Conservation (phyloP, 2,888 invertebrate genomes). For the Anorthoa munda region DNA sequence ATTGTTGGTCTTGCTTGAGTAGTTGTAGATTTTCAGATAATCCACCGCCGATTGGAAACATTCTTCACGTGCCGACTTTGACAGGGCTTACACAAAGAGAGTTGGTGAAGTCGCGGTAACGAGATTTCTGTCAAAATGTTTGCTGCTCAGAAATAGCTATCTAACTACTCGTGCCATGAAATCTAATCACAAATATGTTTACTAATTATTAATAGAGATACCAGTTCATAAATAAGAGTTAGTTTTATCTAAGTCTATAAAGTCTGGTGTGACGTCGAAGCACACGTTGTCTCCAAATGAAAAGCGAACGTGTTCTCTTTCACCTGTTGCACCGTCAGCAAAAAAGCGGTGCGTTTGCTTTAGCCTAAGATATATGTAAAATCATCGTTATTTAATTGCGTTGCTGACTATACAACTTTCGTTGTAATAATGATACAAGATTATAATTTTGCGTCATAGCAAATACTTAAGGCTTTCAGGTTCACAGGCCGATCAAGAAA, state of each 20-base stretch:
- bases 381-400: slow-evolving; percentile 26
- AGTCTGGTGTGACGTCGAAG: slow-evolving; percentile 33
- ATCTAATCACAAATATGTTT: slow-evolving; percentile 50
- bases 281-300: slow-evolving; percentile 18
- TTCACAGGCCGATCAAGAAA: slow-evolving; percentile 42
- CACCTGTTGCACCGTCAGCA: slow-evolving; percentile 30
- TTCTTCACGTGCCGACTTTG: neutral
- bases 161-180: slow-evolving; percentile 48
- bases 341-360: slow-evolving; percentile 16
- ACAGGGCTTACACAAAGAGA: neutral
- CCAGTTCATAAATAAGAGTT: slow-evolving; percentile 42
- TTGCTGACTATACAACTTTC: slow-evolving; percentile 51
- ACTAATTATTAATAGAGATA: slow-evolving; percentile 26
- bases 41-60: neutral
- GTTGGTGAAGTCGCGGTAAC: neutral
- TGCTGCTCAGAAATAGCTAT: slow-evolving; percentile 24
- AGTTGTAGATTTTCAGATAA: neutral
- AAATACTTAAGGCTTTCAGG: slow-evolving; percentile 42
- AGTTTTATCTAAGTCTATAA: slow-evolving; percentile 40
- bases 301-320: slow-evolving; percentile 31
- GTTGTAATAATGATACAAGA: slow-evolving; percentile 50
- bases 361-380: slow-evolving; percentile 6
- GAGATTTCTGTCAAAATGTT: slow-evolving; percentile 6
- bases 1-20: neutral
- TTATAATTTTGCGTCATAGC: slow-evolving; percentile 59